Evolutionary conservation across 2,797 vertebrate genomes (phyloP).

Genomic region (Lemur catta): DNA sequence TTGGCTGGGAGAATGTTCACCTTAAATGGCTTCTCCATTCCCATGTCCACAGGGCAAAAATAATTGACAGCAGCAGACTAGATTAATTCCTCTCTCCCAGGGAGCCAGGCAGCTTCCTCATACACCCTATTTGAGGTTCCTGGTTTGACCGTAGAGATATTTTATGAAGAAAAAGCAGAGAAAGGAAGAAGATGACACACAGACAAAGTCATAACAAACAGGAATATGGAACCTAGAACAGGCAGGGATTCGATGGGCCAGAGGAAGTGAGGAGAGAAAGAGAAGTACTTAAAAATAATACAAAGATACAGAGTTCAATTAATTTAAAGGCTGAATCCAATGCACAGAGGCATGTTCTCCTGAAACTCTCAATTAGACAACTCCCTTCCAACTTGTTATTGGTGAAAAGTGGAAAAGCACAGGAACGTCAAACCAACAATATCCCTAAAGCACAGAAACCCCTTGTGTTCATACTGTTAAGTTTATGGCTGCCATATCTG

Average conservation of each 20-base stretch:
- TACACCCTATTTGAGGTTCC: background rate
- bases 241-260: background rate
- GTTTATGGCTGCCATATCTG: background rate
- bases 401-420: background rate
- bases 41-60: background rate
- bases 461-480: background rate
- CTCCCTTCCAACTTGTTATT: background rate
- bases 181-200: background rate
- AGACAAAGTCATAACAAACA: background rate
- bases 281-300: constrained; percentile 22
- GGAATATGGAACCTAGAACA: background rate
- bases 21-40: background rate
- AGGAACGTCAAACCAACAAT: background rate
- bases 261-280: background rate
- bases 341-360: background rate
- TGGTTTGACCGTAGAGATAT: background rate
- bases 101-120: background rate
- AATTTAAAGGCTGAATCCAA: background rate
- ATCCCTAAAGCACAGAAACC: background rate
- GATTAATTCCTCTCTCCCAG: background rate
- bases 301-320: background rate
- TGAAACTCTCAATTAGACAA: background rate
- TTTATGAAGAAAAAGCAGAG: background rate
- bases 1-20: background rate
- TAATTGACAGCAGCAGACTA: background rate